Evolutionary conservation across 1,140 invertebrate genomes (phyloP).

Genomic region (Bursaphelenchus mucronatus): DNA sequence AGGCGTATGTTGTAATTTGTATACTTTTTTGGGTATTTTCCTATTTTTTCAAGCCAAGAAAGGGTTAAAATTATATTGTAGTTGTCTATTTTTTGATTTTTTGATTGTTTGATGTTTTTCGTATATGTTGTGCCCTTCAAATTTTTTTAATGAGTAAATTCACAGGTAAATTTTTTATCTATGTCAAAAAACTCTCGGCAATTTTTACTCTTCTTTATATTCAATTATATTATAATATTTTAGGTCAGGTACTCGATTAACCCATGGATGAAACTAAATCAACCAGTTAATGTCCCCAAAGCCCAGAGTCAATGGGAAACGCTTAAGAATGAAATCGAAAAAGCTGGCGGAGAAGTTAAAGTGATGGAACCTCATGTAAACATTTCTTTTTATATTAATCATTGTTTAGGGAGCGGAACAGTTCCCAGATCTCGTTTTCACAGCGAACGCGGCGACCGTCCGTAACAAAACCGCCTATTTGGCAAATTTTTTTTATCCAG

Average conservation of each 20-base stretch:
- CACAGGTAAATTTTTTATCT: too few species aligned
- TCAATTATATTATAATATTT: neutral
- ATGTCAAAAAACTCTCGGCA: too few species aligned
- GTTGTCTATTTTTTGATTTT: too few species aligned
- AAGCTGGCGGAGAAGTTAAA: conserved; percentile 46
- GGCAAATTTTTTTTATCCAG: conserved; percentile 57
- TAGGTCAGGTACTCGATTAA: conserved; percentile 53
- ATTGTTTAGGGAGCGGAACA: conserved; percentile 54
- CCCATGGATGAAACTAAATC: conserved; percentile 55
- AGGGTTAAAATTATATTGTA: too few species aligned
- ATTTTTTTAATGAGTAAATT: too few species aligned
- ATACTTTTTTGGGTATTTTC: too few species aligned
- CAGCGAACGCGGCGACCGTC: conserved; percentile 57
- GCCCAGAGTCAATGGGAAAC: conserved; percentile 52
- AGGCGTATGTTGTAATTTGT: too few species aligned
- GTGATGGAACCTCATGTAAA: conserved; percentile 55
- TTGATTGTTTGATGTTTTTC: too few species aligned
- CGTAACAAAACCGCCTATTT: conserved; percentile 56
- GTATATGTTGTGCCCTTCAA: too few species aligned
- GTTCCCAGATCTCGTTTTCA: conserved; percentile 57
- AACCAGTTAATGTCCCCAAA: conserved; percentile 44
- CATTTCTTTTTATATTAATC: neutral
- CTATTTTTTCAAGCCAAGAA: too few species aligned
- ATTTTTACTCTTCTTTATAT: too few species aligned
- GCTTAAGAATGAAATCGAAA: conserved; percentile 51